phyloP scores from a whole-genome alignment of 2,113 vertebrate genomes.

The Amphilophus citrinellus region DNA sequence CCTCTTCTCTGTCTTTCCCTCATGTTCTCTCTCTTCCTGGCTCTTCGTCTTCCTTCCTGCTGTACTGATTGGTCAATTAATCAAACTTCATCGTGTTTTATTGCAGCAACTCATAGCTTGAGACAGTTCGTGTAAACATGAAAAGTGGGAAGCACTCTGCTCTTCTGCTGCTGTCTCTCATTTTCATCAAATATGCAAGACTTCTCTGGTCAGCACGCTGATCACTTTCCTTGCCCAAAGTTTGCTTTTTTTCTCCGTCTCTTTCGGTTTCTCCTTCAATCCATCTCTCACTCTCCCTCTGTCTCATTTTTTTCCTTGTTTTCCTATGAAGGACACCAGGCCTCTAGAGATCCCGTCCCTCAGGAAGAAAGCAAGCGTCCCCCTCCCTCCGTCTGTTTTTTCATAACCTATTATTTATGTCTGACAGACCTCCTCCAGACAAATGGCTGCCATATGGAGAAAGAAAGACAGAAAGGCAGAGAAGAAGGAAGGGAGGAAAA shows the following conservation, averaged over 20 bases:
- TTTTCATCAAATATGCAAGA: neutral
- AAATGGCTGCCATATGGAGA: slow-evolving; percentile 87
- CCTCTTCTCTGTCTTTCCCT: slow-evolving; percentile 28
- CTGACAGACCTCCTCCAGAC: slow-evolving; percentile 84
- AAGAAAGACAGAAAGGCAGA: slow-evolving; percentile 63
- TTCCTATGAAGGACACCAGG: slow-evolving; percentile 79
- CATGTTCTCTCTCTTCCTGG: slow-evolving; percentile 37
- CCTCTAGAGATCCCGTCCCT: slow-evolving; percentile 80
- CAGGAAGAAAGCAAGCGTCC: slow-evolving; percentile 75
- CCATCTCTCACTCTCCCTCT: slow-evolving; percentile 22
- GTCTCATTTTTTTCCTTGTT: slow-evolving; percentile 40
- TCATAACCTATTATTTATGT: slow-evolving; percentile 87
- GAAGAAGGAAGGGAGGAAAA: slow-evolving; percentile 47
- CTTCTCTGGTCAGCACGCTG: slow-evolving; percentile 6
- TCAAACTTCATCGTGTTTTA: slow-evolving; percentile 25
- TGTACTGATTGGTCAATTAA: slow-evolving; percentile 34
- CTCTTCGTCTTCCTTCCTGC: slow-evolving; percentile 36
- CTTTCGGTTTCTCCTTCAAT: slow-evolving; percentile 33
- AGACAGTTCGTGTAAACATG: neutral
- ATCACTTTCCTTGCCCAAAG: slow-evolving; percentile 1
- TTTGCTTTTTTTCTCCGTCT: slow-evolving; percentile 14
- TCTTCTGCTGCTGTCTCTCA: neutral
- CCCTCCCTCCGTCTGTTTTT: slow-evolving; percentile 75
- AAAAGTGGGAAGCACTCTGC: neutral
- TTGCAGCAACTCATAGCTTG: neutral